Percentiles rank a stretch among this genome's conserved stretches.
Evolutionary conservation across 2,888 invertebrate genomes (phyloP).

Genomic region (Ophonus ardosiacus): DNA sequence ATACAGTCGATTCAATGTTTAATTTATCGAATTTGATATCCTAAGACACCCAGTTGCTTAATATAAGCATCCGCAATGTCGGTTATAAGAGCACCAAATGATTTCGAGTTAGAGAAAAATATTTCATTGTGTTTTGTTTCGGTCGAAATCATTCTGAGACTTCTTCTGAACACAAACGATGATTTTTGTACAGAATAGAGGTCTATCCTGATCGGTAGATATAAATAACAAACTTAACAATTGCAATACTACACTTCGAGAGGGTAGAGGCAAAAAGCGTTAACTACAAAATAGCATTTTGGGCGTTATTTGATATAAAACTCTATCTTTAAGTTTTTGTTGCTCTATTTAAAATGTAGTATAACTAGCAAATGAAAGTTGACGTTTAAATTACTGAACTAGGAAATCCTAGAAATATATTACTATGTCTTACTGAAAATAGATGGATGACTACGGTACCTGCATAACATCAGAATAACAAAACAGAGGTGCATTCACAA

Average conservation of each 20-base stretch:
- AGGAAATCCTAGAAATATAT: no score
- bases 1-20: constrained; percentile 46
- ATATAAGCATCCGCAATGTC: constrained; percentile 55
- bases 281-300: not conserved
- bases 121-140: constrained; percentile 11
- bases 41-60: constrained; percentile 51
- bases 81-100: constrained; percentile 51
- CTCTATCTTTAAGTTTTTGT: no score
- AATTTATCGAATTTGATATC: constrained; percentile 39
- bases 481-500: no score
- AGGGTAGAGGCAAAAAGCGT: not conserved
- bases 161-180: constrained; percentile 59
- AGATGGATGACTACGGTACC: no score
- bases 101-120: constrained; percentile 45
- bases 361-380: no score
- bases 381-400: no score
- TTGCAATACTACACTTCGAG: constrained; percentile 58
- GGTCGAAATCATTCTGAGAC: constrained; percentile 50
- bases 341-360: no score
- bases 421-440: no score
- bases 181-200: constrained; percentile 29
- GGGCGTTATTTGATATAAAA: not conserved
- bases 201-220: constrained; percentile 37
- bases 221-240: constrained; percentile 72
- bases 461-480: no score